Percentiles rank a stretch among this genome's conserved stretches.
These are phyloP conservation scores for Montipora cactus DNA, from an alignment of 64 coral and sea anemone genomes.

Conservation along the genomic window DNA sequence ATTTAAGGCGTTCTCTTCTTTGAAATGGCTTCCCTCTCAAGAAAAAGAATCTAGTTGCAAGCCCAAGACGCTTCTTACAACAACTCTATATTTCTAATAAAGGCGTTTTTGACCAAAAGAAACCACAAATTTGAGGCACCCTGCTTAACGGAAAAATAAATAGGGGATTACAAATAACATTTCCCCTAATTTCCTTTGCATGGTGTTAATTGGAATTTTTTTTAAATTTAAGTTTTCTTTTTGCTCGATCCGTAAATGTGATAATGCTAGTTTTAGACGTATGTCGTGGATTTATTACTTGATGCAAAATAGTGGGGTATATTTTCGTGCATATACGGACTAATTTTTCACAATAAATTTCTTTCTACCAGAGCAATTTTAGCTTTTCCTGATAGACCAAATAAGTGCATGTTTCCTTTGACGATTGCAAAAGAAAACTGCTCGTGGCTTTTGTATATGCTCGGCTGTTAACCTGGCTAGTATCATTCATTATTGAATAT, in stretches of 20 bases:
- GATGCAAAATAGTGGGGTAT: too few relatives aligned
- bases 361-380: too few relatives aligned
- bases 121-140: neutral
- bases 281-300: too few relatives aligned
- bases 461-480: neutral
- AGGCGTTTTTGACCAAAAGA: neutral
- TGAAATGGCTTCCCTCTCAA: neutral
- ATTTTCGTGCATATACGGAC: too few relatives aligned
- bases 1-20: neutral
- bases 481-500: conserved; percentile 17
- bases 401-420: neutral
- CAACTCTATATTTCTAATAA: neutral
- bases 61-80: neutral
- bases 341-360: too few relatives aligned
- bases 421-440: neutral
- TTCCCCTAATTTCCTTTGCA: neutral
- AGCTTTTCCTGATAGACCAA: too few relatives aligned
- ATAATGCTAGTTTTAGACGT: neutral
- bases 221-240: neutral
- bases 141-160: neutral
- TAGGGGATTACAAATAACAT: neutral
- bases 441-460: neutral
- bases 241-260: neutral
- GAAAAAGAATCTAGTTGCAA: too few relatives aligned
- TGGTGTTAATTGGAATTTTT: conserved; percentile 12